These are phyloP conservation scores for Myiozetetes cayanensis DNA, from an alignment of 2,113 vertebrate genomes.

Conservation along the genomic window DNA sequence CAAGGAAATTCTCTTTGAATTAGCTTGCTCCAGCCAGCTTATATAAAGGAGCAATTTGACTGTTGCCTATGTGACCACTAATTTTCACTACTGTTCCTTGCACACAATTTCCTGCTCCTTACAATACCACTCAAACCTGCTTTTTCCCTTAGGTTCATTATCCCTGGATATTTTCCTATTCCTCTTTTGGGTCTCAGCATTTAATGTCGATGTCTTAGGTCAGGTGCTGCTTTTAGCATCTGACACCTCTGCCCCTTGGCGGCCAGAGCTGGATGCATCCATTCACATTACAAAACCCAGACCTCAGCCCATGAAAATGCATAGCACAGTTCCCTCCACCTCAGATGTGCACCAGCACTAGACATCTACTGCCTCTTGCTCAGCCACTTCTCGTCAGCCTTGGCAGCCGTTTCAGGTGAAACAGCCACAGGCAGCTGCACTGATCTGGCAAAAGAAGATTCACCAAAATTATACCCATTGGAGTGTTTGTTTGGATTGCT, in stretches of 20 bases:
- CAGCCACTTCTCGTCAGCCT: not conserved
- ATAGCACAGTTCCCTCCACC: not conserved
- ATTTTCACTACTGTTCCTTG: not conserved
- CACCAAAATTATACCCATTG: not conserved
- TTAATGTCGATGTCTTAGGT: not conserved
- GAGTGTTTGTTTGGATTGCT: not conserved
- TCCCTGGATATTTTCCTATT: not conserved
- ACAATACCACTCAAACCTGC: not conserved
- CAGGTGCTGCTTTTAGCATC: not conserved
- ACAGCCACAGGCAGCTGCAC: accelerated
- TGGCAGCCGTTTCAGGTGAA: not conserved
- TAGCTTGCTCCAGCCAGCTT: not conserved
- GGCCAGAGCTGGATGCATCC: not conserved
- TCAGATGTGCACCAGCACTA: not conserved
- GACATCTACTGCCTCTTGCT: not conserved
- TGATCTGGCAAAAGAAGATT: not conserved
- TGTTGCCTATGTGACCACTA: not conserved
- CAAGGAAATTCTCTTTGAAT: not conserved
- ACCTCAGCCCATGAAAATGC: not conserved
- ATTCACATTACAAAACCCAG: not conserved
- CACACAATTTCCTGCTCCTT: not conserved
- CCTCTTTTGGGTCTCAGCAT: not conserved
- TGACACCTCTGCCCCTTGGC: not conserved
- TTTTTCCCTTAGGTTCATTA: not conserved
- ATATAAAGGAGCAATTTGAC: not conserved